Conservation (phyloP, 2,888 invertebrate species). For the Drosophila nr. perissopoda region DNA sequence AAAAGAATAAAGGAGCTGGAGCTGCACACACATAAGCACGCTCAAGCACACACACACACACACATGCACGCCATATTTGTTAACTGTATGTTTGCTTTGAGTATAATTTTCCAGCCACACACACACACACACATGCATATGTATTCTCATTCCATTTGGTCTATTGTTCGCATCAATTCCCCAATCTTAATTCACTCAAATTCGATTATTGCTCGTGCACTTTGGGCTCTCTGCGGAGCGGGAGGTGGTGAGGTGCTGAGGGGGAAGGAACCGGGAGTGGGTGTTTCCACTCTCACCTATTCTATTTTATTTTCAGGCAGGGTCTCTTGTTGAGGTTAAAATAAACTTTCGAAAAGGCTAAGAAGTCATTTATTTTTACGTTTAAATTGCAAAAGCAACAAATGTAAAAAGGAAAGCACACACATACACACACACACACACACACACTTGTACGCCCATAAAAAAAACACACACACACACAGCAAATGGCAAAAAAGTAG, state of each 20-base stretch:
- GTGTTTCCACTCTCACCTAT: slow-evolving; percentile 9
- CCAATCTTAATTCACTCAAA: slow-evolving; percentile 82
- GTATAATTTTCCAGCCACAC: slow-evolving; percentile 71
- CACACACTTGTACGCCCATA: slow-evolving; percentile 8
- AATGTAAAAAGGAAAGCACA: slow-evolving; percentile 51
- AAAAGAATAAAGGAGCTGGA: slow-evolving; percentile 51
- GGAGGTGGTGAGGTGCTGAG: neutral
- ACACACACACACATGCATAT: slow-evolving; percentile 19
- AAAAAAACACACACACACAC: slow-evolving; percentile 25
- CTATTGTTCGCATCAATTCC: slow-evolving; percentile 74
- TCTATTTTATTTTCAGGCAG: slow-evolving; percentile 16
- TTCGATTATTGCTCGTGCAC: slow-evolving; percentile 80
- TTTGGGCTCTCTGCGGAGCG: slow-evolving; percentile 37
- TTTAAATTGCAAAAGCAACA: slow-evolving; percentile 73
- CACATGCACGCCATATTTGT: slow-evolving; percentile 45
- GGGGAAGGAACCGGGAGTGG: neutral
- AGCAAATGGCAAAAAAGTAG: slow-evolving; percentile 35
- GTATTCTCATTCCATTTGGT: slow-evolving; percentile 41
- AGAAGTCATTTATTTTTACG: slow-evolving; percentile 80
- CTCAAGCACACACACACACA: slow-evolving; percentile 10
- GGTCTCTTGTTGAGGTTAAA: slow-evolving; percentile 68
- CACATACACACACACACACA: slow-evolving; percentile 24
- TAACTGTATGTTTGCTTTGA: slow-evolving; percentile 70
- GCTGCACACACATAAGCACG: slow-evolving; percentile 5
- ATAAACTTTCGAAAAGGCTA: slow-evolving; percentile 75